phyloP scores from a whole-genome alignment of 2,888 invertebrate genomes.

The Dryomyza anilis region DNA sequence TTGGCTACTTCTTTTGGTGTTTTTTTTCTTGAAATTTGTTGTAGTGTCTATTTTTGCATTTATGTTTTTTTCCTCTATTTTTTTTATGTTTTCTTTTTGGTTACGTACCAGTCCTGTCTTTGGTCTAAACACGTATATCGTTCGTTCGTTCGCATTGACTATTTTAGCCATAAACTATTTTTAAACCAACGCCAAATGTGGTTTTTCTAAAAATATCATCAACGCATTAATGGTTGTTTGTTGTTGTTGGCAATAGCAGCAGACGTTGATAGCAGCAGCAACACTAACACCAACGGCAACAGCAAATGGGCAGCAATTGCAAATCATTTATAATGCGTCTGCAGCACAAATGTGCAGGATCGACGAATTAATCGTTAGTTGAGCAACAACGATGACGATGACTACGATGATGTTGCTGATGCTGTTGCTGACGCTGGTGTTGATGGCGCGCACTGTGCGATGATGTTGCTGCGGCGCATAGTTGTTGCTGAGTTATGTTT shows the following conservation, averaged over 20 bases:
- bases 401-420: neutral
- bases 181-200: conserved; percentile 39
- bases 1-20: conserved; percentile 18
- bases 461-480: neutral
- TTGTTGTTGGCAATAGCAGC: no score
- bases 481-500: conserved; percentile 18
- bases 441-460: neutral
- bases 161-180: conserved; percentile 36
- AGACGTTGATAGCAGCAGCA: no score
- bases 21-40: conserved; percentile 4
- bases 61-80: conserved; percentile 30
- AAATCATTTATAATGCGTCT: conserved; percentile 19
- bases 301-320: no score
- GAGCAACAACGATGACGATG: neutral
- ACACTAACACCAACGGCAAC: neutral
- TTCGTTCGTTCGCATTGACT: conserved; percentile 16
- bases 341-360: neutral
- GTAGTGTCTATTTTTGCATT: conserved; percentile 1
- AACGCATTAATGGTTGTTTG: neutral
- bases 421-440: neutral
- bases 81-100: conserved; percentile 19
- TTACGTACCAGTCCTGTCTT: conserved; percentile 7
- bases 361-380: conserved; percentile 6
- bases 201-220: conserved; percentile 42
- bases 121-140: neutral